Percentiles rank a stretch among this genome's conserved stretches.
phyloP scores from a whole-genome alignment of 2,113 vertebrate species.

The Esox niger region DNA sequence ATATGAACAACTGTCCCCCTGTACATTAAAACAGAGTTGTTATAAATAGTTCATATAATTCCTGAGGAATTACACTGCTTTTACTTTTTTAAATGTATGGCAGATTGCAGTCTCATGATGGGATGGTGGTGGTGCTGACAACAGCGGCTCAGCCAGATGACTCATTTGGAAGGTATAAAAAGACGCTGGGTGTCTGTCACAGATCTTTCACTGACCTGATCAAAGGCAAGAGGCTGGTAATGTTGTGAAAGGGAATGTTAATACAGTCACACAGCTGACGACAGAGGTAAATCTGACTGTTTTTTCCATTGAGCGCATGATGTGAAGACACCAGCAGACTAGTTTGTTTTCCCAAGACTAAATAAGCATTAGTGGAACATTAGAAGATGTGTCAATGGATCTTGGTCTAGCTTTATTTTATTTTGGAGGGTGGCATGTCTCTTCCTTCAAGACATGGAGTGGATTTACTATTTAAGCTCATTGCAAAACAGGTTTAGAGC shows the following conservation, averaged over 20 bases:
- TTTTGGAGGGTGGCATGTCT: neutral
- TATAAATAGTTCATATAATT: neutral
- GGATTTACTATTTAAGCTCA: slow-evolving; percentile 25
- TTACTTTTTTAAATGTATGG: slow-evolving; percentile 30
- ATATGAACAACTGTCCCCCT: slow-evolving; percentile 9
- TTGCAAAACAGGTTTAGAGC: slow-evolving; percentile 10
- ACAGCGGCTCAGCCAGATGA: slow-evolving; percentile 25
- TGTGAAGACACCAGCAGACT: slow-evolving; percentile 36
- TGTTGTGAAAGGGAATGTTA: slow-evolving; percentile 43
- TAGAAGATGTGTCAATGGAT: slow-evolving; percentile 31
- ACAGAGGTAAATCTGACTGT: slow-evolving; percentile 29
- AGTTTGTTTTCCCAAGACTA: slow-evolving; percentile 39
- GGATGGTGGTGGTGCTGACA: slow-evolving; percentile 20
- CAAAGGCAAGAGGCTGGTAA: slow-evolving; percentile 45
- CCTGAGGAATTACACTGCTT: slow-evolving; percentile 20
- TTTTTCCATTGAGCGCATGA: slow-evolving; percentile 39
- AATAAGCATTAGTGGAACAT: slow-evolving; percentile 37
- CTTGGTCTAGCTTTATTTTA: neutral
- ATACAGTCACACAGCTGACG: slow-evolving; percentile 18
- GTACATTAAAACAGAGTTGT: slow-evolving; percentile 8
- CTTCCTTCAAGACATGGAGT: slow-evolving; percentile 13
- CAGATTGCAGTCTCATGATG: slow-evolving; percentile 32
- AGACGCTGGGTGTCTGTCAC: slow-evolving; percentile 50
- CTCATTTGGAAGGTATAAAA: slow-evolving; percentile 50
- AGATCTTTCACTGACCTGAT: slow-evolving; percentile 52